Evolutionary conservation across 2,113 vertebrate species (phyloP).

Genomic region (Scomber scombrus): DNA sequence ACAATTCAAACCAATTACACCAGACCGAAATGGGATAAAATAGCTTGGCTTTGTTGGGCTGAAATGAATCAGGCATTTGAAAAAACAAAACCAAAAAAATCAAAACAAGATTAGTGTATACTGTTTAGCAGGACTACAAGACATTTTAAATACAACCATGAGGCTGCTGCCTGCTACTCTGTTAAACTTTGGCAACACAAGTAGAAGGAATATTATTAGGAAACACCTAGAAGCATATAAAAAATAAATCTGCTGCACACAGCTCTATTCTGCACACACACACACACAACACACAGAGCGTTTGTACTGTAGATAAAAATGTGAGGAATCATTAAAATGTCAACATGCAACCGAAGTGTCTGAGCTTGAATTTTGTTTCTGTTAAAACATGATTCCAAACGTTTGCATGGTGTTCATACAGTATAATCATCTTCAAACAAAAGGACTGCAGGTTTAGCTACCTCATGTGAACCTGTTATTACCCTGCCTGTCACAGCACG

Average conservation of each 20-base stretch:
- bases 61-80: conserved; percentile 73
- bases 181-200: conserved; percentile 31
- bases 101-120: conserved; percentile 54
- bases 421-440: neutral
- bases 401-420: conserved; percentile 15
- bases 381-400: conserved; percentile 21
- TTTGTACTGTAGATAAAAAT: conserved; percentile 4
- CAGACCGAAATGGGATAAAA: conserved; percentile 64
- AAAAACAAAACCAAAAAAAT: neutral
- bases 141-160: conserved; percentile 38
- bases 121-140: conserved; percentile 54
- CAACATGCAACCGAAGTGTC: conserved; percentile 57
- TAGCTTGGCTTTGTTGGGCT: conserved; percentile 55
- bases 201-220: conserved; percentile 34
- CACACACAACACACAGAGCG: conserved; percentile 29
- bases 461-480: neutral
- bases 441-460: neutral
- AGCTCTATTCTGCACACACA: conserved; percentile 46
- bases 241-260: conserved; percentile 56
- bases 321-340: conserved; percentile 54
- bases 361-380: conserved; percentile 24
- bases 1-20: conserved; percentile 79
- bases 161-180: conserved; percentile 58
- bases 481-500: conserved; percentile 1
- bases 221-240: conserved; percentile 63